Evolutionary conservation across 23 tunicate species (phyloP).

Genomic region (Halocynthia roretzi): DNA sequence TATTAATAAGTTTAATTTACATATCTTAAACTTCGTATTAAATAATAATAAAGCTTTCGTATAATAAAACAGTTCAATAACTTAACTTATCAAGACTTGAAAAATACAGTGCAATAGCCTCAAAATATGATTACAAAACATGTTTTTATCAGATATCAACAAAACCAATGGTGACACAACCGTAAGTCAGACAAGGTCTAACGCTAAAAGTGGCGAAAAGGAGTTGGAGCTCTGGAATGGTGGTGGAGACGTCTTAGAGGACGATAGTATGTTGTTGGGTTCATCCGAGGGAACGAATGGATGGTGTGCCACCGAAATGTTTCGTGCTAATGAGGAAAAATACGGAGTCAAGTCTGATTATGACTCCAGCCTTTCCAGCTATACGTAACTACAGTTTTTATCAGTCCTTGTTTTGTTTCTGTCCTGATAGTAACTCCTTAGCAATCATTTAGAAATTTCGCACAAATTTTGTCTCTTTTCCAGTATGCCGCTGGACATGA

Average conservation of each 20-base stretch:
- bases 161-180: slow-evolving; percentile 16
- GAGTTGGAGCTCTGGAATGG: slow-evolving; percentile 74
- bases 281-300: slow-evolving; percentile 32
- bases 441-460: background rate
- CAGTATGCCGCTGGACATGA: slow-evolving; percentile 46
- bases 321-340: slow-evolving; percentile 45
- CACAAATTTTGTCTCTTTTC: background rate
- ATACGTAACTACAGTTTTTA: slow-evolving; percentile 43
- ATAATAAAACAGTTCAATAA: no score
- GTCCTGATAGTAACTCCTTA: no score
- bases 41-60: no score
- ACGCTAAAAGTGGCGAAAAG: slow-evolving; percentile 6
- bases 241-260: slow-evolving; percentile 55
- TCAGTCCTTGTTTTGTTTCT: no score
- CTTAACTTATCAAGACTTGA: no score
- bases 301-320: slow-evolving; percentile 78
- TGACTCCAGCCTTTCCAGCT: slow-evolving; percentile 50
- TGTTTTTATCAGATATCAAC: slow-evolving; percentile 5
- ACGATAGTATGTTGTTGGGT: slow-evolving; percentile 47
- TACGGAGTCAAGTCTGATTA: slow-evolving; percentile 80
- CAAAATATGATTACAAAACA: no score
- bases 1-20: no score
- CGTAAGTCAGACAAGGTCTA: background rate
- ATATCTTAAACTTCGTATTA: no score
- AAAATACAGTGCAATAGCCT: no score